These are phyloP conservation scores for Sarcophaga peregrina DNA, from an alignment of 1,140 invertebrate species.

Conservation along the genomic window DNA sequence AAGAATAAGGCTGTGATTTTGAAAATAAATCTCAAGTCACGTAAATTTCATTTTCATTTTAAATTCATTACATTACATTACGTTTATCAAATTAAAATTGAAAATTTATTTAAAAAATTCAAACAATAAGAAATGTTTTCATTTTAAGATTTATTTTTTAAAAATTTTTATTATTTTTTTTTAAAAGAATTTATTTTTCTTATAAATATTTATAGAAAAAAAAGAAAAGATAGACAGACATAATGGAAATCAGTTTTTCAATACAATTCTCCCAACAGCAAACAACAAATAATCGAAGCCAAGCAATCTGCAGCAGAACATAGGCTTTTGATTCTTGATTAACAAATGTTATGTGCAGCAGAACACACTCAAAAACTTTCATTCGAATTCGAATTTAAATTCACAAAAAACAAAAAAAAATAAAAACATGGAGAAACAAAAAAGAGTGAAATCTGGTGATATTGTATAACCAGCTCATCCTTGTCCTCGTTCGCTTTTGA, in stretches of 20 bases:
- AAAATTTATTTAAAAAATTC: too few relatives aligned
- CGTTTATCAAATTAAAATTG: too few relatives aligned
- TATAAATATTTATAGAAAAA: conserved; percentile 18
- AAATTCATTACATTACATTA: too few relatives aligned
- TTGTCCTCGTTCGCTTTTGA: background rate
- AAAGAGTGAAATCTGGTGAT: background rate
- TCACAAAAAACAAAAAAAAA: conserved; percentile 9
- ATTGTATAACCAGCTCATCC: background rate
- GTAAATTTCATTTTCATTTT: background rate
- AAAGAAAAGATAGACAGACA: too few relatives aligned
- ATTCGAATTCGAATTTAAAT: background rate
- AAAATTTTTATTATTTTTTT: too few relatives aligned
- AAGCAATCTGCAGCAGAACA: background rate
- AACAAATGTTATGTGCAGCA: background rate
- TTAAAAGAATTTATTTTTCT: background rate
- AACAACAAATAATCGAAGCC: background rate
- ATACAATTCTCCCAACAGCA: too few relatives aligned
- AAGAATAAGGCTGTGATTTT: too few relatives aligned
- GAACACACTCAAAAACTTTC: background rate
- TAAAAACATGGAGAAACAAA: background rate
- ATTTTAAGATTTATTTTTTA: too few relatives aligned
- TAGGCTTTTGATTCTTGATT: conserved; percentile 21
- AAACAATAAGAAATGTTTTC: too few relatives aligned
- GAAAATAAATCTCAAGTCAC: background rate
- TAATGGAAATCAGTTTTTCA: too few relatives aligned